A percentile compares a stretch with the other conserved stretches of the same genome.
These are phyloP conservation scores for Mus spretus DNA, from an alignment of 2,797 vertebrate species.

Conservation along the genomic window DNA sequence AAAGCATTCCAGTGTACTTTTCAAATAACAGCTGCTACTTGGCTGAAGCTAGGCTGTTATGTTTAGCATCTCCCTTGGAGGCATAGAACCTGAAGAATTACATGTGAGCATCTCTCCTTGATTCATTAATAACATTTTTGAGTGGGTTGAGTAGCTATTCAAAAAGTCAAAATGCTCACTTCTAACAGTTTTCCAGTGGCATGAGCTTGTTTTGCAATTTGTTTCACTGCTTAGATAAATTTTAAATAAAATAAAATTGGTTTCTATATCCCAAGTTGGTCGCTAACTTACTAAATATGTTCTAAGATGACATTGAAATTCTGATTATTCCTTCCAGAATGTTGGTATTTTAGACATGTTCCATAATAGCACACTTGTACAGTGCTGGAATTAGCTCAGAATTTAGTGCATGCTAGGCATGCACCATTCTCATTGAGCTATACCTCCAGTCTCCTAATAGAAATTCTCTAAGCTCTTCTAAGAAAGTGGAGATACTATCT, in stretches of 20 bases:
- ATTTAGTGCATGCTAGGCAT: background rate
- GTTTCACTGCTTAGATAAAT: background rate
- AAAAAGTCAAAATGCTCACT: background rate
- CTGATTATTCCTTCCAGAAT: background rate
- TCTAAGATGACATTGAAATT: background rate
- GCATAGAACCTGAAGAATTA: background rate
- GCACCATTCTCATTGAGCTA: background rate
- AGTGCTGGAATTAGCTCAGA: background rate
- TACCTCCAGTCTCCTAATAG: background rate
- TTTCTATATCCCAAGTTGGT: background rate
- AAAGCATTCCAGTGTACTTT: background rate
- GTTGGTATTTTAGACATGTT: background rate
- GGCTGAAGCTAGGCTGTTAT: background rate
- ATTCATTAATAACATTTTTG: background rate
- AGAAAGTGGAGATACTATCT: background rate
- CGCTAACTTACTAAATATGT: background rate
- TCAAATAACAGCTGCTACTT: background rate
- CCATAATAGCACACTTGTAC: background rate
- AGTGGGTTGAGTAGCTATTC: background rate
- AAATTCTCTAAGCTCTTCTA: background rate
- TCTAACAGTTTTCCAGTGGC: constrained; percentile 8
- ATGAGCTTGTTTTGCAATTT: background rate
- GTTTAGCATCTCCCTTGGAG: background rate
- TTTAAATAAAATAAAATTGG: background rate
- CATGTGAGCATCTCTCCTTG: background rate